These are phyloP conservation scores for Pammene aurita DNA, from an alignment of 2,888 invertebrate species.

Conservation along the genomic window DNA sequence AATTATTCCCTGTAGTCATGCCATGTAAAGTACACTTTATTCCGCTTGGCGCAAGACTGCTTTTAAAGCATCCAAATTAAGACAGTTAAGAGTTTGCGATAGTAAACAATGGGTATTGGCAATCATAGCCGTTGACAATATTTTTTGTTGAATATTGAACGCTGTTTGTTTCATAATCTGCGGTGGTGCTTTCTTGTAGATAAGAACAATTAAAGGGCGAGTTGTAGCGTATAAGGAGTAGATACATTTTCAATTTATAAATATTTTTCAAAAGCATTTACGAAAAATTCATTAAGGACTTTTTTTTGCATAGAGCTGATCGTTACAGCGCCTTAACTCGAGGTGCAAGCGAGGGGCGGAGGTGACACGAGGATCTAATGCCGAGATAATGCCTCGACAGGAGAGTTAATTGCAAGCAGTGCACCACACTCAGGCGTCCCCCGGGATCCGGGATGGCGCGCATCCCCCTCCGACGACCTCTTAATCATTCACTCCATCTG, in stretches of 20 bases:
- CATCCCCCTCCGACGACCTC: constrained; percentile 59
- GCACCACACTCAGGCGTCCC: constrained; percentile 72
- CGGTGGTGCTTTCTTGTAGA: constrained; percentile 7
- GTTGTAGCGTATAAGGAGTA: too few species aligned
- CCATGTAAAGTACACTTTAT: constrained; percentile 13
- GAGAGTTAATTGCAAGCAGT: constrained; percentile 79
- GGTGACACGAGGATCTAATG: constrained; percentile 59
- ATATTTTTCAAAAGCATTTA: too few species aligned
- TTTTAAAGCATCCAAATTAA: not conserved
- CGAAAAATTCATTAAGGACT: too few species aligned
- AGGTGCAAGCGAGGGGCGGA: constrained; percentile 24
- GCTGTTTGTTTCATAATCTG: constrained; percentile 19
- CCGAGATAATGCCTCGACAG: constrained; percentile 73
- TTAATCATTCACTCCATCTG: constrained; percentile 79
- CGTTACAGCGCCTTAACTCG: constrained; percentile 8
- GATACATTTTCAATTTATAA: too few species aligned
- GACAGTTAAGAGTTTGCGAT: constrained; percentile 4
- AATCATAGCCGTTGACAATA: constrained; percentile 57
- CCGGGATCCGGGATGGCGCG: constrained; percentile 52
- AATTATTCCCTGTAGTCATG: not conserved
- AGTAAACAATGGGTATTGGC: constrained; percentile 50
- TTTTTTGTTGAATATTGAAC: constrained; percentile 38
- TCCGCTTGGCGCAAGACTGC: not conserved
- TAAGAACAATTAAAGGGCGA: constrained; percentile 7
- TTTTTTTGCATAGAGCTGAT: not conserved